phyloP scores from a whole-genome alignment of 2,888 invertebrate species.

The Epinotia demarniana region DNA sequence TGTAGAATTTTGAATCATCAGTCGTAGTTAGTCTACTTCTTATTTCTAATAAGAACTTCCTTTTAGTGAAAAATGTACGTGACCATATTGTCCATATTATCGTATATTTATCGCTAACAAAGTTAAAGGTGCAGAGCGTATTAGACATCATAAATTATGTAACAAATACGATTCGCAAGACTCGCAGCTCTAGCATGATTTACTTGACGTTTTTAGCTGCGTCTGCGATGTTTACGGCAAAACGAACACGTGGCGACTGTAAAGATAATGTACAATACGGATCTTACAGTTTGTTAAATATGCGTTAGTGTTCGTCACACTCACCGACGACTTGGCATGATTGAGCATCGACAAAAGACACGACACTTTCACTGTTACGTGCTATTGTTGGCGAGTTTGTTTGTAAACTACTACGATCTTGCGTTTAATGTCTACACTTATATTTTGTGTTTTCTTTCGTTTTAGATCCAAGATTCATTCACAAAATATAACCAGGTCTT shows the following conservation, averaged over 20 bases:
- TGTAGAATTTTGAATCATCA: not conserved
- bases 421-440: not conserved
- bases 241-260: slow-evolving; percentile 55
- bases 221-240: slow-evolving; percentile 60
- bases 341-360: slow-evolving; percentile 7
- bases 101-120: not conserved
- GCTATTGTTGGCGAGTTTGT: slow-evolving; percentile 35
- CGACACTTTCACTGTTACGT: slow-evolving; percentile 33
- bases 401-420: slow-evolving; percentile 19
- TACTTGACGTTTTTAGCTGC: slow-evolving; percentile 58
- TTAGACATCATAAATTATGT: slow-evolving; percentile 8
- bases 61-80: not conserved
- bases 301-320: slow-evolving; percentile 10
- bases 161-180: slow-evolving; percentile 2
- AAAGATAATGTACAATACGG: slow-evolving; percentile 34
- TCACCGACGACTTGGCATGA: slow-evolving; percentile 9
- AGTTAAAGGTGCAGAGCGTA: slow-evolving; percentile 7
- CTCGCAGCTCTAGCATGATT: slow-evolving; percentile 47
- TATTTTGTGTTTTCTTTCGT: not conserved
- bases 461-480: not conserved
- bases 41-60: not conserved
- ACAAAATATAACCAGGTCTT: not conserved
- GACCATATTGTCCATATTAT: not conserved
- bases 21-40: not conserved
- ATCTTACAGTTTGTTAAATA: slow-evolving; percentile 5